phyloP scores from a whole-genome alignment of 2,888 invertebrate species.

The Troides helena region DNA sequence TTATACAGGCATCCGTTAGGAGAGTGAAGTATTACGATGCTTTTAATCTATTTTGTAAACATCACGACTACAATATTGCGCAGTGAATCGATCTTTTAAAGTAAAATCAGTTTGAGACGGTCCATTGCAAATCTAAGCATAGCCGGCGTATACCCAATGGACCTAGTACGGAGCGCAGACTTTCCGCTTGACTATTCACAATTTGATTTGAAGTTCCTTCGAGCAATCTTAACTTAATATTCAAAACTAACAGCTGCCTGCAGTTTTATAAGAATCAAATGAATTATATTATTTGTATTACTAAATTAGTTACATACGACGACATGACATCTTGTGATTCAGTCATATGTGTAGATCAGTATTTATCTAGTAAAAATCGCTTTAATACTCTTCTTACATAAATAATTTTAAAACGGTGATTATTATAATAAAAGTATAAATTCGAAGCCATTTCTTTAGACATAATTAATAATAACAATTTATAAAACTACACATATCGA shows the following conservation, averaged over 20 bases:
- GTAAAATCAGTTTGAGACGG: conserved; percentile 1
- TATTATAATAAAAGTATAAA: too few species aligned
- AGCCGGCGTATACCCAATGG: background rate
- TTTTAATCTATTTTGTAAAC: background rate
- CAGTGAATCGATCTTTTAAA: conserved; percentile 4
- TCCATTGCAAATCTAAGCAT: conserved; percentile 1
- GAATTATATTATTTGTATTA: background rate
- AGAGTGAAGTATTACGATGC: background rate
- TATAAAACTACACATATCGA: too few species aligned
- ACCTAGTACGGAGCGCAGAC: background rate
- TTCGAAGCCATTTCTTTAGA: too few species aligned
- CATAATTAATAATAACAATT: too few species aligned
- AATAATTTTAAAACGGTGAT: too few species aligned
- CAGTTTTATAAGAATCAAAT: background rate
- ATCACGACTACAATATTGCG: conserved; percentile 1
- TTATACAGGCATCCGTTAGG: too few species aligned
- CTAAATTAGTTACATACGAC: too few species aligned
- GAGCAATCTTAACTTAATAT: background rate
- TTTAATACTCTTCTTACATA: too few species aligned
- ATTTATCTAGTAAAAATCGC: too few species aligned
- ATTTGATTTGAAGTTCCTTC: background rate
- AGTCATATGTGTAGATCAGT: too few species aligned
- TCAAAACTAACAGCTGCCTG: background rate
- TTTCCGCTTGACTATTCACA: conserved; percentile 3
- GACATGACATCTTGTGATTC: too few species aligned